A percentile compares a stretch with the other conserved stretches of the same genome.
Evolutionary conservation across 2,888 invertebrate species (phyloP).

Genomic region (Eupithecia tripunctaria): DNA sequence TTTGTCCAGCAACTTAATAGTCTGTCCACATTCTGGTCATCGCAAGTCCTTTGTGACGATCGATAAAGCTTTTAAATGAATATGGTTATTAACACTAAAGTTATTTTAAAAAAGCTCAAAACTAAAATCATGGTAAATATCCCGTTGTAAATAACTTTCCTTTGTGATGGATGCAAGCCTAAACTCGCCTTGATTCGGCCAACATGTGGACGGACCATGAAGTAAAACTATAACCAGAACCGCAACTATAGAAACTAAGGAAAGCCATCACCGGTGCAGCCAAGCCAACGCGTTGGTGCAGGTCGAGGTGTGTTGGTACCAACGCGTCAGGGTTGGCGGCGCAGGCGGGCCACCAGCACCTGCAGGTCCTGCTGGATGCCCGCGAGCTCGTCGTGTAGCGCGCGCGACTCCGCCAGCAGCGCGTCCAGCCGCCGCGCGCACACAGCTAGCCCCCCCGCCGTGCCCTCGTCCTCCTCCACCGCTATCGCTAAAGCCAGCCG

Average conservation of each 20-base stretch:
- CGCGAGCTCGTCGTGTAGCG: slow-evolving; percentile 76
- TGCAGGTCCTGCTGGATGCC: slow-evolving; percentile 81
- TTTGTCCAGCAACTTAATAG: not conserved
- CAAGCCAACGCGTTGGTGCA: slow-evolving; percentile 35
- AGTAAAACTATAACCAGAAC: not conserved
- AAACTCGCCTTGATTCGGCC: not conserved
- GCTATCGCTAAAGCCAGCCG: slow-evolving; percentile 77
- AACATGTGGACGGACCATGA: not conserved
- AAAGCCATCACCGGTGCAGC: slow-evolving; percentile 32
- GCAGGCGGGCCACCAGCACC: slow-evolving; percentile 80
- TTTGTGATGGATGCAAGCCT: no score
- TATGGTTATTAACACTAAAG: no score
- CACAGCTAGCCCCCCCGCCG: slow-evolving; percentile 60
- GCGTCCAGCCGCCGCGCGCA: slow-evolving; percentile 70
- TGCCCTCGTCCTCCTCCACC: slow-evolving; percentile 63
- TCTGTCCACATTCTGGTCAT: not conserved
- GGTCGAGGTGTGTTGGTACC: slow-evolving; percentile 63
- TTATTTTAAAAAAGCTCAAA: no score
- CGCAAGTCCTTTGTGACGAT: not conserved
- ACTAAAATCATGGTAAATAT: no score
- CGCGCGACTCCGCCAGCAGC: slow-evolving; percentile 76
- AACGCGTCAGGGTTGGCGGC: slow-evolving; percentile 75
- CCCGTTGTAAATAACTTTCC: no score
- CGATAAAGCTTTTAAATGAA: no score
- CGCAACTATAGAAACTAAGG: not conserved